phyloP scores from a whole-genome alignment of 2,797 vertebrate genomes.

The Gephyroberyx darwinii region DNA sequence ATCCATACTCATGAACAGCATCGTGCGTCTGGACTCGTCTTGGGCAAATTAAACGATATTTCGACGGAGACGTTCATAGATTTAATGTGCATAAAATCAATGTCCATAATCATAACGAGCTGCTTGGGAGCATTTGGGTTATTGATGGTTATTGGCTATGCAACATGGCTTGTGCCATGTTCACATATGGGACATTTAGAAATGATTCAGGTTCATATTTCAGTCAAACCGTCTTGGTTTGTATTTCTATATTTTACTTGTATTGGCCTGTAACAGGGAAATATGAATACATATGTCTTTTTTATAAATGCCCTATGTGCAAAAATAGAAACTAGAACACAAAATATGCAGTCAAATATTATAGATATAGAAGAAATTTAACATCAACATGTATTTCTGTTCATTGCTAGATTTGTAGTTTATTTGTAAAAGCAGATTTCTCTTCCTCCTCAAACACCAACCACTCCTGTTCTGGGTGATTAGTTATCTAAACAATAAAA shows the following conservation, averaged over 20 bases:
- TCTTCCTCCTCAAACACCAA: slow-evolving; percentile 31
- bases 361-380: background rate
- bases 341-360: background rate
- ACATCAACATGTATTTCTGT: slow-evolving; percentile 43
- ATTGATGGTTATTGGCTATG: slow-evolving; percentile 34
- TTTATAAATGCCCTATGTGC: background rate
- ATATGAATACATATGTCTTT: slow-evolving; percentile 2
- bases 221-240: background rate
- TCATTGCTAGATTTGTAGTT: slow-evolving; percentile 4
- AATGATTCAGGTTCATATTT: slow-evolving; percentile 21
- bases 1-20: background rate
- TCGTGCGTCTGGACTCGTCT: background rate
- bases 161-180: background rate
- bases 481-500: slow-evolving; percentile 30
- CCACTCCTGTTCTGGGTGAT: slow-evolving; percentile 17
- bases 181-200: background rate
- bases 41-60: slow-evolving; percentile 11
- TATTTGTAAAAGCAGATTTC: slow-evolving; percentile 21
- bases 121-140: slow-evolving; percentile 13
- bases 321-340: background rate
- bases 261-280: slow-evolving; percentile 8
- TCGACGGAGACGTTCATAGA: slow-evolving; percentile 6
- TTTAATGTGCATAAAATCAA: slow-evolving; percentile 59
- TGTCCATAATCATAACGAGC: slow-evolving; percentile 46
- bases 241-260: slow-evolving; percentile 33